Base-by-base conservation (phyloP, 2,797 vertebrate genomes). In the Molossus molossus region DNA sequence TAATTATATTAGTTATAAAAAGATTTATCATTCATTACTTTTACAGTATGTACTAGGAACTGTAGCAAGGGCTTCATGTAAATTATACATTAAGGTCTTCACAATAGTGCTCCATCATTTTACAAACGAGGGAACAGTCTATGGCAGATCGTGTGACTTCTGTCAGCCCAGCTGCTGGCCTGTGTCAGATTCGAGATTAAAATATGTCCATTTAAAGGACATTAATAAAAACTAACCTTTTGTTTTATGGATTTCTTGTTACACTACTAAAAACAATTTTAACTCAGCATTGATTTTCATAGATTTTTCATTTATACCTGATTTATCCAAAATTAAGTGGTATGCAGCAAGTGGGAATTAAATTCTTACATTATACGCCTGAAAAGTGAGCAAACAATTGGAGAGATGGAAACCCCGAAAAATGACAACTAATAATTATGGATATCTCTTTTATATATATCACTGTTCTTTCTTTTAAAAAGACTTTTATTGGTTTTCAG, bases 171-270 rank as follows among this genome's bases (percentile, higher is more conserved):
- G 1, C 50, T 87, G 15, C 12, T 40, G 17, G 76, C 21, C 65
- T 81, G 4, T 62, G 15, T 6, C 1, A 45, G 21, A 73, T 29
- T 90, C 17, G 50, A 0, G 3, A 65, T 11, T 89, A 25, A 89
- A 80, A 65, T 3, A 45, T 1, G 80, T 69, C 11, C 2, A 27
- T 48, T 82, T 72, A 67, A 62, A 82, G 15, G 3, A 40, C 10
- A 69, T 53, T 82, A 90, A 85, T n/a, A 92, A 45, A 88, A 25
- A 55, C 13, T 11, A 27, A 50, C 1, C 12, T 91, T 58, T 58
- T 76, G 57, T 45, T 81, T 60, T 79, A 85, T 94, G 2, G 20
- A 77, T 87, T 92, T 86, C 21, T 70, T 75, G 18, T 72, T 83
- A 29, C 37, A n/a, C 58, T 58, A 40, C 58, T 17, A 48, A 64